phyloP scores from a whole-genome alignment of 2,888 invertebrate species.

The Amphipyra berbera region DNA sequence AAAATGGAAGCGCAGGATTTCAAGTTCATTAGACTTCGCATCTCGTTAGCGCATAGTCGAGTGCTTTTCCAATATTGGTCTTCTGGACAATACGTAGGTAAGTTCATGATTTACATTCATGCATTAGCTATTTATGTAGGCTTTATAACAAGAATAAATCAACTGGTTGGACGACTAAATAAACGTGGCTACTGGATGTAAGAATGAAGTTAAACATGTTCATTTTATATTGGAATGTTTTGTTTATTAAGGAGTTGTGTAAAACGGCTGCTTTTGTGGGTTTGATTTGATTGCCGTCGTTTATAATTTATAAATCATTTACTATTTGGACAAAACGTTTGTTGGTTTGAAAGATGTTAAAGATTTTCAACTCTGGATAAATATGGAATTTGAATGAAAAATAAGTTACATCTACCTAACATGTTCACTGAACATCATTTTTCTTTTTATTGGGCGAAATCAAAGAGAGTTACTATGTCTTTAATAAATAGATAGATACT shows the following conservation, averaged over 20 bases:
- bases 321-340: too few relatives aligned
- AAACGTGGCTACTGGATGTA: conserved; percentile 32
- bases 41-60: conserved; percentile 86
- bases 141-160: conserved; percentile 56
- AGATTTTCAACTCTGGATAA: too few relatives aligned
- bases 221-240: conserved; percentile 15
- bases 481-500: conserved; percentile 9
- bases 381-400: too few relatives aligned
- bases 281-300: neutral
- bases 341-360: too few relatives aligned
- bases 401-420: too few relatives aligned
- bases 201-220: conserved; percentile 17
- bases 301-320: too few relatives aligned
- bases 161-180: conserved; percentile 47
- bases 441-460: too few relatives aligned
- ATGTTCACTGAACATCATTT: too few relatives aligned
- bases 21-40: conserved; percentile 87
- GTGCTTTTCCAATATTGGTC: conserved; percentile 87
- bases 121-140: conserved; percentile 59
- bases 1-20: conserved; percentile 86
- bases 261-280: neutral
- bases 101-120: conserved; percentile 61
- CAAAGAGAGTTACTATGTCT: neutral
- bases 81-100: conserved; percentile 72
- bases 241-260: neutral